Base-by-base conservation (phyloP, 2,888 invertebrate species). In the Netelia melanura region DNA sequence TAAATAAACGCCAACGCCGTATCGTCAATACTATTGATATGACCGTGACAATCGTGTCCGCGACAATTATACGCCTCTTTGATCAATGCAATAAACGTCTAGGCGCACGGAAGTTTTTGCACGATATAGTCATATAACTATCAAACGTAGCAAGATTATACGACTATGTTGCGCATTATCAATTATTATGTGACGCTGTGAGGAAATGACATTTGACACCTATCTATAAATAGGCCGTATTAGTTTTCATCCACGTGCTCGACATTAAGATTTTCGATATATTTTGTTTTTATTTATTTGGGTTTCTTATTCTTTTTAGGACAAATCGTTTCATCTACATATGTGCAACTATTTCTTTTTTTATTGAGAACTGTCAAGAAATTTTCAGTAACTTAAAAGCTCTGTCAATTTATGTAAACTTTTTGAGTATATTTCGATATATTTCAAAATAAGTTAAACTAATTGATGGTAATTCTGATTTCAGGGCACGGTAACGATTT, bases 1-100 rank as follows among this genome's bases (percentile, higher is more conserved):
- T 17, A 14, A 65, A 58, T 61, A 25, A 38, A 17, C 23, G 30
- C 61, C 54, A 43, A 65, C 48, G 64, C 61, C 23, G 38, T 83
- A 75, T 76, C 76, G 75, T 74, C 79, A 65, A 58, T 72, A 72
- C 71, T 81, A 87, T 86, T 87, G 81, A 86, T 85, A 86, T 87
- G 87, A 86, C 87, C 87, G 76, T 86, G 87, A 86, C 85, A 86
- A 87, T 86, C 81, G 71, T 79, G 76, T 76, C 75, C 79, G 75
- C 58, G 72, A 78, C 70, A 86, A 84, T 87, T 86, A 83, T 64
- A 25, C 78, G 67, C 65, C 81, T 58, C 58, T 77, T 61, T 74
- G 58, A 75, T 81, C 81, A 68, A 68, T 82, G 56, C 71, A 82
- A 81, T 71, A 76, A 77, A 44, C 44, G 62, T 58, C 67, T 54